Evolutionary conservation across 2,113 vertebrate species (phyloP).

Genomic region (Grantiella picta): DNA sequence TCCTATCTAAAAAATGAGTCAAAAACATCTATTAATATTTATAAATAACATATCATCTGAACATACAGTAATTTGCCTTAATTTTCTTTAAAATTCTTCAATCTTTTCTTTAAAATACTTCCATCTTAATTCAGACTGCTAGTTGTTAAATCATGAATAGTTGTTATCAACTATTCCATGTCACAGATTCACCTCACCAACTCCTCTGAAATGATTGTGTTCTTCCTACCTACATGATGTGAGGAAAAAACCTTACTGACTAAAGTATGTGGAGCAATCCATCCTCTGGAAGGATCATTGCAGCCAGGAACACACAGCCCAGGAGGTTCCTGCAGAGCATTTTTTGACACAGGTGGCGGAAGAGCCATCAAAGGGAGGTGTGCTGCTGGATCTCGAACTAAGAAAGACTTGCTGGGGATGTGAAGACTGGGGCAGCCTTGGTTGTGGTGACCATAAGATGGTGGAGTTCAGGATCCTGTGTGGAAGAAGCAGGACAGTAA

Average conservation of each 20-base stretch:
- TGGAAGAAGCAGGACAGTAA: background rate
- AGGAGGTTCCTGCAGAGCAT: background rate
- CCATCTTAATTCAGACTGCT: background rate
- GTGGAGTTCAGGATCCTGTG: background rate
- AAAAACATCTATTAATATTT: background rate
- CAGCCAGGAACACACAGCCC: background rate
- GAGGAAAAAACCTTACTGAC: background rate
- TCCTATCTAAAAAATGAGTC: background rate
- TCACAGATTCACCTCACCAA: background rate
- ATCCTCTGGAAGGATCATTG: background rate
- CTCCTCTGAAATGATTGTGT: background rate
- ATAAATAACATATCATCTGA: background rate
- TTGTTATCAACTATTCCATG: background rate
- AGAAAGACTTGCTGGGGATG: background rate
- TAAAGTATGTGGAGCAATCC: background rate
- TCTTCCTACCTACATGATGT: background rate
- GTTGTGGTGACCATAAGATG: background rate
- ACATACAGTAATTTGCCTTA: background rate
- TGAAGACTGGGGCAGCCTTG: background rate
- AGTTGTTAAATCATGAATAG: background rate
- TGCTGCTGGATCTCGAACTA: background rate
- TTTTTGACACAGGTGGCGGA: background rate
- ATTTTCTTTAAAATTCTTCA: background rate
- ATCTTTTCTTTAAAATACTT: background rate
- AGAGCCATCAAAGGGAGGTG: background rate